Percentiles rank a stretch among this genome's conserved stretches.
These are phyloP conservation scores for Pseudochirops corinnae DNA, from an alignment of 2,797 vertebrate species.

Conservation along the genomic window DNA sequence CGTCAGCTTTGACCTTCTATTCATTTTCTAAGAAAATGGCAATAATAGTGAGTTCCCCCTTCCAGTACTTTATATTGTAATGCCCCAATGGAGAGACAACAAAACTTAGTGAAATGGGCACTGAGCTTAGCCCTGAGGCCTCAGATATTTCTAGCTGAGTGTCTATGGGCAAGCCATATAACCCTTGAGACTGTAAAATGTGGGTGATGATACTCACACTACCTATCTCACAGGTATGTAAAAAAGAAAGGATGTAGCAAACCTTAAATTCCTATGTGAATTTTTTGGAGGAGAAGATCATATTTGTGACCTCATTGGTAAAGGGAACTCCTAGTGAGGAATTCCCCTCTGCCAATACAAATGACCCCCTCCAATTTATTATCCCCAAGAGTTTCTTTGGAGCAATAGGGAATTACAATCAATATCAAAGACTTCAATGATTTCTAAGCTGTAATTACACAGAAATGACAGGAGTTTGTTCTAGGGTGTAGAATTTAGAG, in stretches of 20 bases:
- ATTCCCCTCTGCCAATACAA: neutral
- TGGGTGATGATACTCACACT: neutral
- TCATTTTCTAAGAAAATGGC: neutral
- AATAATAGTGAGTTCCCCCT: neutral
- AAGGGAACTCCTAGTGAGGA: neutral
- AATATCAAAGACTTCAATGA: neutral
- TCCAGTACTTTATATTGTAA: neutral
- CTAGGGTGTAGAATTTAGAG: neutral
- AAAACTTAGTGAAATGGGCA: neutral
- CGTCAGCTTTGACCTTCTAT: neutral
- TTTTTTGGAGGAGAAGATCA: neutral
- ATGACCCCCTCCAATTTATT: neutral
- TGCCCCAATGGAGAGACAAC: neutral
- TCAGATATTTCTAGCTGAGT: neutral
- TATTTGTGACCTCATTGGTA: neutral
- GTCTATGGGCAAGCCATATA: neutral
- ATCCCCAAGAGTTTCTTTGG: neutral
- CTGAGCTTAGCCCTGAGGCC: neutral
- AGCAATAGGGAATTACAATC: neutral
- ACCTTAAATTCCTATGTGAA: neutral
- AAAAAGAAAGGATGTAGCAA: neutral
- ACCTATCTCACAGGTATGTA: neutral
- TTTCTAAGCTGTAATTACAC: neutral
- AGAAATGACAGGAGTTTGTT: neutral
- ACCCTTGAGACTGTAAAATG: neutral